phyloP scores from a whole-genome alignment of 2,113 vertebrate species.

The Steatornis caripensis region DNA sequence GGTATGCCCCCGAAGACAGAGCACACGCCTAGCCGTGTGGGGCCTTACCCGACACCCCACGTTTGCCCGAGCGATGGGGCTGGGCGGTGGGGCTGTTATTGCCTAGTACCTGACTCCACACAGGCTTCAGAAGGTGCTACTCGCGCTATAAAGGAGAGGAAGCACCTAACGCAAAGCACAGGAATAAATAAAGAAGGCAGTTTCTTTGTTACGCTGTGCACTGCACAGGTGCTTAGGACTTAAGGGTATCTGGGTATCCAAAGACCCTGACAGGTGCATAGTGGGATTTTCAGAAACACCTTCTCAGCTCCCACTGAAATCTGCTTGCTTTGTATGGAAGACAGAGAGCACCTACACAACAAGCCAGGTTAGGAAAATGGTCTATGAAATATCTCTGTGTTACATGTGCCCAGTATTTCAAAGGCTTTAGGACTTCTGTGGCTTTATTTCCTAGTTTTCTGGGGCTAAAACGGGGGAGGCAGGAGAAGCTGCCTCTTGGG shows the following conservation, averaged over 20 bases:
- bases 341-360: neutral
- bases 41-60: neutral
- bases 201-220: neutral
- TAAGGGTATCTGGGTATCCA: neutral
- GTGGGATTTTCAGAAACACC: neutral
- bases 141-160: neutral
- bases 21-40: accelerated
- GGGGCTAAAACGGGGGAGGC: neutral
- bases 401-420: neutral
- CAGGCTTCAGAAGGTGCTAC: neutral
- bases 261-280: accelerated
- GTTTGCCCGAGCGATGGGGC: accelerated
- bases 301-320: neutral
- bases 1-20: neutral
- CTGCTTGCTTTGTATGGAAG: neutral
- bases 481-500: conserved; percentile 14
- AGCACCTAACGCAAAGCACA: neutral
- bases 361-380: neutral
- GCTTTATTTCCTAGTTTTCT: neutral
- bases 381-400: neutral
- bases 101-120: neutral
- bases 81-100: neutral
- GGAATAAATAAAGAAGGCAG: neutral
- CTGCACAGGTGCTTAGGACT: neutral
- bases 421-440: neutral